Conservation (phyloP, 2,113 vertebrate species). For the Erythrocercus mccallii region DNA sequence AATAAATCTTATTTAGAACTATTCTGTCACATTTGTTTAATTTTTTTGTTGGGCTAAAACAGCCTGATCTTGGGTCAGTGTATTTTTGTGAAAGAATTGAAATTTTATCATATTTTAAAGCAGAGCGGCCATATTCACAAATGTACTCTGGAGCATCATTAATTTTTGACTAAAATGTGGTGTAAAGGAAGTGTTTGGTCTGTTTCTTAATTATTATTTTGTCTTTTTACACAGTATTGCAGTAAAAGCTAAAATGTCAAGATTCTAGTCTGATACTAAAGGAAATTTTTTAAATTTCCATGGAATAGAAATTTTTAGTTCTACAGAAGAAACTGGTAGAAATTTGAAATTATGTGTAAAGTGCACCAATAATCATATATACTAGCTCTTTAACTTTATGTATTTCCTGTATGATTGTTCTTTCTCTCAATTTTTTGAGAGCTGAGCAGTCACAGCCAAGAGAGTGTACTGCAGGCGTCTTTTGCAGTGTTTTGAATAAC, state of each 20-base stretch:
- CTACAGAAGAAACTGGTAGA: neutral
- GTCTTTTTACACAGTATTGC: neutral
- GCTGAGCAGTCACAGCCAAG: neutral
- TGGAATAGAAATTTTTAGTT: neutral
- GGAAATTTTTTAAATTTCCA: neutral
- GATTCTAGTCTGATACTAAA: neutral
- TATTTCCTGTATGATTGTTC: neutral
- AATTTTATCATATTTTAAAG: neutral
- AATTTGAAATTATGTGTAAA: neutral
- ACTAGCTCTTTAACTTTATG: neutral
- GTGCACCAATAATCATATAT: neutral
- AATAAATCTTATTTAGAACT: neutral
- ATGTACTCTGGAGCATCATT: neutral
- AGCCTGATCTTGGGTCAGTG: neutral
- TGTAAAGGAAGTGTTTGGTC: neutral
- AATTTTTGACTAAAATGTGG: neutral
- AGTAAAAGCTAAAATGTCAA: neutral
- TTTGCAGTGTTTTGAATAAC: neutral
- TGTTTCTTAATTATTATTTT: neutral
- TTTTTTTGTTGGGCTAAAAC: neutral
- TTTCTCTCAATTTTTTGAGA: neutral
- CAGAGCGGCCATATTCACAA: neutral
- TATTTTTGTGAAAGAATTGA: neutral
- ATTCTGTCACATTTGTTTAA: neutral
- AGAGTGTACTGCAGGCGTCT: neutral